Base-by-base conservation (phyloP, 2,113 vertebrate genomes). In the Tetraodon nigroviridis region DNA sequence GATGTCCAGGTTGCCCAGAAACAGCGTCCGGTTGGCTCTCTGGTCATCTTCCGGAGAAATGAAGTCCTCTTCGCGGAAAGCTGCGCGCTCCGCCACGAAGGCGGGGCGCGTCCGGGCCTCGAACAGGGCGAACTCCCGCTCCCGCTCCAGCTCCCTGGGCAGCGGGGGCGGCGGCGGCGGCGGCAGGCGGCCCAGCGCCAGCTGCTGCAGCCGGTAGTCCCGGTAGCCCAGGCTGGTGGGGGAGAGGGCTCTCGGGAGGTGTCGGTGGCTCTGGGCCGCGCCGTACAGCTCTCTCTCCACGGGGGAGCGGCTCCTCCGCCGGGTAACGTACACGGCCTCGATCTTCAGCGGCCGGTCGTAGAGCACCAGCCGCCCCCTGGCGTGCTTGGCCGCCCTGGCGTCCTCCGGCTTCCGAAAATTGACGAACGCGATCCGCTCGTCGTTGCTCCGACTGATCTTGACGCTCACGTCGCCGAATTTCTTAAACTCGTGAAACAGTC, bases 401-500 rank as follows among this genome's bases (percentile, higher is more conserved):
- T 98, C 96, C 87, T 97, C 94, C 1, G 95, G 86, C 81, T 94
- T 92, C 63, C 96, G 86, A 82, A 96, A 98, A 86, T 97, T 98
- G 40, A 98, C 96, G 1, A 96, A 94, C 2, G 96, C 95, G 27
- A 98, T 94, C 3, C 95, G 89, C 55, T 97, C 95, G n/a, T 97
- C 95, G 67, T 92, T 93, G 73, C 89, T 90, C 7, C 94, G 93
- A 79, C 94, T 94, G 64, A 98, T 96, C 76, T 98, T 98, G 3
- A 98, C 94, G 52, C 96, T 98, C 41, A 98, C 96, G 18, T 98
- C 96, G 0, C 96, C 96, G 37, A 98, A 98, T 68, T 96, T 95
- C 50, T 98, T 98, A 64, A 98, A 98, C 77, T 98, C 96, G 20
- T 97, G 96, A 69, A 98, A 98, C 0, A 98, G 91, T n/a, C 96